Evolutionary conservation across 2,888 invertebrate species (phyloP).

Genomic region (Anagyrus pseudococci): DNA sequence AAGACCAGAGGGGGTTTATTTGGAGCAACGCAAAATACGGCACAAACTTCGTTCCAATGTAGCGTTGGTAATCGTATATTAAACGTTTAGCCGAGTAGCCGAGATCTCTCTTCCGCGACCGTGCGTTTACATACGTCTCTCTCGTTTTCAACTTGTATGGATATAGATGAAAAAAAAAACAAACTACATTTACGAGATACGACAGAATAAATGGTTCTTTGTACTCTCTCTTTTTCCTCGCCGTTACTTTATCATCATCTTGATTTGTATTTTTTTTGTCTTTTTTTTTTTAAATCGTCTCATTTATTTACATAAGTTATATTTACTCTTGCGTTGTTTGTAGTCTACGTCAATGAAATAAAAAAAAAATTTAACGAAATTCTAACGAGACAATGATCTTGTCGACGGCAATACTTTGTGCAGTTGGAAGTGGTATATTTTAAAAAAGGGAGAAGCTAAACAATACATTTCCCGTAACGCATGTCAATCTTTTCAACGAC

Average conservation of each 20-base stretch:
- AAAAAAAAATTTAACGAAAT: constrained; percentile 4
- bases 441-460: no score
- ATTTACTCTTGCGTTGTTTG: no score
- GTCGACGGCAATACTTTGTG: constrained; percentile 29
- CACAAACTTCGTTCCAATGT: constrained; percentile 9
- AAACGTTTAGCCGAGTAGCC: constrained; percentile 50
- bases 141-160: constrained; percentile 51
- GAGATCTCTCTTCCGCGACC: constrained; percentile 51
- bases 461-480: constrained; percentile 7
- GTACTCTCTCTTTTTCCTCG: constrained; percentile 44
- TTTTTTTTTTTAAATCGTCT: constrained; percentile 6
- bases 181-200: constrained; percentile 44
- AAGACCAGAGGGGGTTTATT: no score
- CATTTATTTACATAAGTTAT: not conserved
- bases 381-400: constrained; percentile 19
- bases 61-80: constrained; percentile 44
- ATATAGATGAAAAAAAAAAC: constrained; percentile 47
- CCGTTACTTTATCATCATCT: constrained; percentile 27
- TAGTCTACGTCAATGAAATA: constrained; percentile 17
- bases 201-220: constrained; percentile 55
- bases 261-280: constrained; percentile 27
- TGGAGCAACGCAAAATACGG: no score
- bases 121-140: constrained; percentile 54
- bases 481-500: constrained; percentile 39
- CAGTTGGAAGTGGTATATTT: not conserved